Evolutionary conservation across 1,140 invertebrate genomes (phyloP).

Genomic region (Rhagoletis zephyria): DNA sequence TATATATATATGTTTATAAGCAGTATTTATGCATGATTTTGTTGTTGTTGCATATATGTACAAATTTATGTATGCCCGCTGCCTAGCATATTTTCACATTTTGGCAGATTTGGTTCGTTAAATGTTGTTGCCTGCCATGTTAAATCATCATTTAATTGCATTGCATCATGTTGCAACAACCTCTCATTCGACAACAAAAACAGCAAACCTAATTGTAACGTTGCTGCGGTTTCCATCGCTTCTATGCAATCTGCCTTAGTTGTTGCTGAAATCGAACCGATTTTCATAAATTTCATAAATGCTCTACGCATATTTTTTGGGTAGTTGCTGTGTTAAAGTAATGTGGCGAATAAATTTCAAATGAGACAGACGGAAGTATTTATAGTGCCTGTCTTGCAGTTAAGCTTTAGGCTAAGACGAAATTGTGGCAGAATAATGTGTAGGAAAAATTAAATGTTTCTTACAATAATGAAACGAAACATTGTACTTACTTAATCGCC

Average conservation of each 20-base stretch:
- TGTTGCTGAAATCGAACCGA: not conserved
- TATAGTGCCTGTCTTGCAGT: not conserved
- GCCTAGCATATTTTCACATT: constrained; percentile 26
- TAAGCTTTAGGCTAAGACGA: no score
- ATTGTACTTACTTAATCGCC: no score
- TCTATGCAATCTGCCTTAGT: not conserved
- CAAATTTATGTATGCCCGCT: not conserved
- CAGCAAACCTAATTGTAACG: not conserved
- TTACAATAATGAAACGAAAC: no score
- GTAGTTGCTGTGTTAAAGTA: not conserved
- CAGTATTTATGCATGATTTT: not conserved
- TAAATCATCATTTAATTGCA: constrained; percentile 40
- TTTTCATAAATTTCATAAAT: constrained; percentile 15
- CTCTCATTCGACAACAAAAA: not conserved
- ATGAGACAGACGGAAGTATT: not conserved
- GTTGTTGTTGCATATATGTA: not conserved
- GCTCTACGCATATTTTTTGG: not conserved
- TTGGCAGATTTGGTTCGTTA: constrained; percentile 52
- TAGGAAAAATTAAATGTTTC: no score
- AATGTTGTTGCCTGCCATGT: constrained; percentile 30
- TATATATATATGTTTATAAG: not conserved
- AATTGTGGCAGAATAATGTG: no score
- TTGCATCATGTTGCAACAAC: constrained; percentile 40
- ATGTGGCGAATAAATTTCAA: not conserved
- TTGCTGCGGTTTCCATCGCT: not conserved